Conservation (phyloP, 2,797 vertebrate species). For the Channallabes apus region DNA sequence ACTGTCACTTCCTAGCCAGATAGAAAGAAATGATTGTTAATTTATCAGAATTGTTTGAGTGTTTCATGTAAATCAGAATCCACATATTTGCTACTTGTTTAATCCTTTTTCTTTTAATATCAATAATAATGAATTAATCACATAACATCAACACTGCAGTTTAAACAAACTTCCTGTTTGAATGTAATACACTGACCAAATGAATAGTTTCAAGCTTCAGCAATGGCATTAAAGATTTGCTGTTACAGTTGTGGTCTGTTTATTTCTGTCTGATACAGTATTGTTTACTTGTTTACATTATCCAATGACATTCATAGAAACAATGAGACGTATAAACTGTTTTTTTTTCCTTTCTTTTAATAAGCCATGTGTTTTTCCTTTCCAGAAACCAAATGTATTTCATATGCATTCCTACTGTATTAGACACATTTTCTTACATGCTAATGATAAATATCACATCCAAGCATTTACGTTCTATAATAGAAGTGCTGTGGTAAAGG, state of each 20-base stretch:
- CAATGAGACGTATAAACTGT: not conserved
- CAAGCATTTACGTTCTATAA: not conserved
- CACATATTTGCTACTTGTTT: not conserved
- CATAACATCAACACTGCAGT: slow-evolving; percentile 1
- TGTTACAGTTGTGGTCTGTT: slow-evolving; percentile 11
- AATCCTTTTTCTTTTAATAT: not conserved
- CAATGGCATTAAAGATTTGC: slow-evolving; percentile 52
- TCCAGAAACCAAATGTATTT: not conserved
- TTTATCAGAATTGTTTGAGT: slow-evolving; percentile 45
- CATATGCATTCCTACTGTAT: not conserved
- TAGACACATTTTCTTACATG: not conserved
- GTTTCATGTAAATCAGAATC: slow-evolving; percentile 22
- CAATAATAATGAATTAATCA: not conserved
- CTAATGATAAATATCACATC: slow-evolving; percentile 6
- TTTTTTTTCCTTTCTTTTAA: not conserved
- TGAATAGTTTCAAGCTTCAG: slow-evolving; percentile 23
- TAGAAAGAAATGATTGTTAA: slow-evolving; percentile 35
- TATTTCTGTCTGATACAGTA: not conserved
- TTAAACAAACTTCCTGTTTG: slow-evolving; percentile 1
- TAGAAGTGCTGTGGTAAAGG: not conserved
- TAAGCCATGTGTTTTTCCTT: not conserved
- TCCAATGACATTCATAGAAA: not conserved
- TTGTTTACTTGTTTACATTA: not conserved
- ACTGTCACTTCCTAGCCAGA: slow-evolving; percentile 41
- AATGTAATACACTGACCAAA: slow-evolving; percentile 35